A percentile compares a stretch with the other conserved stretches of the same genome.
Conservation (phyloP, 2,888 invertebrate species). For the Erannis defoliaria region DNA sequence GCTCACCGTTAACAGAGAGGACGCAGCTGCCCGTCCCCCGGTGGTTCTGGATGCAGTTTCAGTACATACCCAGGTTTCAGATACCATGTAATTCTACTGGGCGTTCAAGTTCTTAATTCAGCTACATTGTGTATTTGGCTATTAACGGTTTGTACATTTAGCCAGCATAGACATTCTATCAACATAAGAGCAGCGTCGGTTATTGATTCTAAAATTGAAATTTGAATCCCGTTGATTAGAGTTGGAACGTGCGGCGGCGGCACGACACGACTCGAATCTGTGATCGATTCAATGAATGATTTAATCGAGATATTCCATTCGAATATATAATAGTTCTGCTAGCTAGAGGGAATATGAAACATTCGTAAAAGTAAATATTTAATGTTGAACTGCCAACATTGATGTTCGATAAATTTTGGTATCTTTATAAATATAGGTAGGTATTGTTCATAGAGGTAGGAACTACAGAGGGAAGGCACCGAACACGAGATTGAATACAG, state of each 20-base stretch:
- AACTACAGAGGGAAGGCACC: no score
- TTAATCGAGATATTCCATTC: slow-evolving; percentile 39
- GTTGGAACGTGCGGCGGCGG: slow-evolving; percentile 32
- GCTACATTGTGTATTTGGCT: no score
- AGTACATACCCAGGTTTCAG: no score
- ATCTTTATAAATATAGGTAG: no score
- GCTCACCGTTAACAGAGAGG: no score
- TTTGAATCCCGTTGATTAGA: slow-evolving; percentile 44
- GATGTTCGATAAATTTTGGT: neutral
- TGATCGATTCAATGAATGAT: slow-evolving; percentile 34
- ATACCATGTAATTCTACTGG: no score
- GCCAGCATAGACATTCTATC: neutral
- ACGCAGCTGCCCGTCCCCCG: no score
- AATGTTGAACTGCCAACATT: neutral
- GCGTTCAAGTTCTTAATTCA: no score
- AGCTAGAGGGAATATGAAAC: neutral
- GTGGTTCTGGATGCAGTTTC: no score
- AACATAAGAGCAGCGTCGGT: neutral
- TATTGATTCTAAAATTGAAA: slow-evolving; percentile 40
- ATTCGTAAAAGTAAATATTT: neutral
- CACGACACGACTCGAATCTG: slow-evolving; percentile 37
- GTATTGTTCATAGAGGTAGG: no score
- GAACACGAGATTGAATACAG: no score
- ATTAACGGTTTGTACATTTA: neutral
- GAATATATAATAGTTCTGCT: slow-evolving; percentile 11